Evolutionary conservation across 2,888 invertebrate species (phyloP).

Genomic region (Dryomyza anilis): DNA sequence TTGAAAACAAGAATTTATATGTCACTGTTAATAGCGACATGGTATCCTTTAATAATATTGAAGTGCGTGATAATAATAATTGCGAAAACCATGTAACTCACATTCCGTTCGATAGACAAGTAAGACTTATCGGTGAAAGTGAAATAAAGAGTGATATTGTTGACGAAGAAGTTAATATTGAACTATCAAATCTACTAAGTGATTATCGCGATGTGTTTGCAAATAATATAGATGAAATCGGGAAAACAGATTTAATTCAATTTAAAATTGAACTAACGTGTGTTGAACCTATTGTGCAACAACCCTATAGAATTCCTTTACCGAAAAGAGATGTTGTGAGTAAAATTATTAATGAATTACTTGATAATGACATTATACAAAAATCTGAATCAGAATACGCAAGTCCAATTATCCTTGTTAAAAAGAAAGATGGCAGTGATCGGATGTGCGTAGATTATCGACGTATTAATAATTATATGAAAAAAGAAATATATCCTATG

Average conservation of each 20-base stretch:
- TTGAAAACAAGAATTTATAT: too few relatives aligned
- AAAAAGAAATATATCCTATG: neutral
- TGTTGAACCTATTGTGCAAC: conserved; percentile 5
- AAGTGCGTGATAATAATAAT: too few relatives aligned
- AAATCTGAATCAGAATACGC: neutral
- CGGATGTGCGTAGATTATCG: neutral
- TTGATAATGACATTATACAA: neutral
- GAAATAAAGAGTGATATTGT: too few relatives aligned
- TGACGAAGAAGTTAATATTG: too few relatives aligned
- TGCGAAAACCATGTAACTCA: too few relatives aligned
- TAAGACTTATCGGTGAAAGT: too few relatives aligned
- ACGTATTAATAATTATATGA: neutral
- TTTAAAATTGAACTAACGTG: conserved; percentile 16
- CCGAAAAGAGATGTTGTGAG: conserved; percentile 11
- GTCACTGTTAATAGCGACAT: too few relatives aligned
- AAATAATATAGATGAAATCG: conserved; percentile 15
- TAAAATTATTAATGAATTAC: neutral
- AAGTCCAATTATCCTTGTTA: neutral
- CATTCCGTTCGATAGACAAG: too few relatives aligned
- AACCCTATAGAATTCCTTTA: conserved; percentile 21
- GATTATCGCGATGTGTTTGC: conserved; percentile 11
- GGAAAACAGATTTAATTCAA: conserved; percentile 18
- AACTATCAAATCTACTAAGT: neutral
- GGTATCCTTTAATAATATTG: too few relatives aligned
- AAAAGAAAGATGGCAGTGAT: neutral